Evolutionary conservation across 2,888 invertebrate species (phyloP), one percentile per base, ranked within the genome.

Genomic region (Hemaris fuciformis): DNA sequence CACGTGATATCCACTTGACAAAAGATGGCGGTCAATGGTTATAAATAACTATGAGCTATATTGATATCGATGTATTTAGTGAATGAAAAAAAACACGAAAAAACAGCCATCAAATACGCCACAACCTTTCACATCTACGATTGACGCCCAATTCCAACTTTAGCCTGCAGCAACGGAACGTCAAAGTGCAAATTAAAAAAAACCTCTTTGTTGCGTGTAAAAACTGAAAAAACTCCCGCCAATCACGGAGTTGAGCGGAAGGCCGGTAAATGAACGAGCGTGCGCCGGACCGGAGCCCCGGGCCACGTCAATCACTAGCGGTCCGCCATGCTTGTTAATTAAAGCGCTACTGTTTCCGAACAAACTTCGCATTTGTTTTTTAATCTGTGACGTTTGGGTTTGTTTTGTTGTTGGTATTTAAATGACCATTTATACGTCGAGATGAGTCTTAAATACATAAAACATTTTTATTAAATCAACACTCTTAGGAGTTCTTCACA

Each of bases 301-400:
- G 70, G 75, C 72, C 56, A 57, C 65, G 70, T 74, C 74, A 70
- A 68, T 74, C 74, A 75, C 53, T 53, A 60, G 60, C 59, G 10
- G 18, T n/a, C 25, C 48, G 25, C 53, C 31, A 27, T 20, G 43
- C 27, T 25, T 15, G 48, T 53, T 53, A 53, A 53, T 53, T 53
- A 53, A 53, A 53, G 13, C 38, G 38, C 38, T 53, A 53, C 53
- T 53, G 53, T 53, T 53, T 53, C 53, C 31, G 27, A 53, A 53
- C 53, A 31, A 31, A 53, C 53, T 53, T 53, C 18, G 8, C 15
- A 31, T 53, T 53, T 53, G 53, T 53, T 53, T 53, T 48, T 53
- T 53, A 53, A 53, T 31, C 53, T 20, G 31, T 18, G 27, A 31
- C 18, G 18, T 6, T 53, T 27, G 27, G 18, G 31, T 53, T 27